Evolutionary conservation across 2,888 invertebrate genomes (phyloP), one percentile per base, ranked within the genome.

Genomic region (Thymelicus sylvestris): DNA sequence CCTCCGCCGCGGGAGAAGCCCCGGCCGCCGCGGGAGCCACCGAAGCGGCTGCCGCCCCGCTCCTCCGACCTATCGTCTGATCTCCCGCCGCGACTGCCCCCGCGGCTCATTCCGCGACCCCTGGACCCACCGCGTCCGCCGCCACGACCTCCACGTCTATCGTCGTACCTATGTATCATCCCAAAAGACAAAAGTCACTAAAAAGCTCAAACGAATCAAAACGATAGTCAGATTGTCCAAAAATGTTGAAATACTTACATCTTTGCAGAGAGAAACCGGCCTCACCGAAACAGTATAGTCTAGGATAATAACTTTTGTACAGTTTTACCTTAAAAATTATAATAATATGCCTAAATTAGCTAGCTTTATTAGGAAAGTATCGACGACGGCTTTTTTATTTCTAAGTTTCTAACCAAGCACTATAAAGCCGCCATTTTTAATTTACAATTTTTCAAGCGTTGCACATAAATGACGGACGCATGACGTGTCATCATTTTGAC

Each of bases 21-120:
- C 1, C 87, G 79, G 19, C 89, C 84, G 8, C 90, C 86, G 0
- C 87, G 85, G 7, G 90, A 79, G 4, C 88, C 82, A 10, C 93
- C 86, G 44, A 81, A 80, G 55, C 93, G 83, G 68, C 85, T 86
- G 13, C 92, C 87, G 13, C 92, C 87, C 74, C 93, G 85, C 13
- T 94, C 93, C 66, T 92, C 86, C 3, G 95, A 91, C 50, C 94
- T 87, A 73, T 93, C 94, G 68, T 87, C 86, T 0, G 91, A 89
- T 24, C 91, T 85, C 19, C 91, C 83, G 15, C 88, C 86, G 19
- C 85, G 77, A 71, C 61, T 31, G 7, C 74, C 80, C 66, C 75
- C 81, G 47, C 73, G 39, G 7, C 74, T 65, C 15, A 59, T 15
- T 39, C 79, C 76, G 12, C 78, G 74, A 8, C 80, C 85, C 12